A percentile compares a stretch with the other conserved stretches of the same genome.
Evolutionary conservation across 2,113 vertebrate genomes (phyloP).

Genomic region (Tragelaphus strepsiceros): DNA sequence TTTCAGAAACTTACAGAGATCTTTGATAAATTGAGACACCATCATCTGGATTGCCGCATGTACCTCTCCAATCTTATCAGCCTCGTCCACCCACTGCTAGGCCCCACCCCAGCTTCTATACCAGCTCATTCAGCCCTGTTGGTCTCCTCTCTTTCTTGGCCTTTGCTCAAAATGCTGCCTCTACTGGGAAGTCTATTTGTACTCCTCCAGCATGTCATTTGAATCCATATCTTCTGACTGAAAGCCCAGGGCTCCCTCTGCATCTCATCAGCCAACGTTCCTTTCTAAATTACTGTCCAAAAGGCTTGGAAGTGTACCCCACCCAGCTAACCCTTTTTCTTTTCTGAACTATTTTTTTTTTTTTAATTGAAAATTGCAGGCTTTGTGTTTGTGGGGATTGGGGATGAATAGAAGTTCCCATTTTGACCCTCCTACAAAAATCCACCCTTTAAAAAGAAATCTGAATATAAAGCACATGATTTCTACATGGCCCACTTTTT

Average conservation of each 20-base stretch:
- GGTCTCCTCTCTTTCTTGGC: neutral
- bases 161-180: neutral
- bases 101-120: neutral
- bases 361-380: neutral
- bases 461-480: neutral
- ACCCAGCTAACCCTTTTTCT: neutral
- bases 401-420: neutral
- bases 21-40: neutral
- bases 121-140: neutral
- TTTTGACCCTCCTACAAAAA: neutral
- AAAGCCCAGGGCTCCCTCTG: neutral
- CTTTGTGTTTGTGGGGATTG: neutral
- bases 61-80: neutral
- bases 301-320: neutral
- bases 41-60: too few relatives aligned
- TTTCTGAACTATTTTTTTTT: neutral
- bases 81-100: rapidly evolving
- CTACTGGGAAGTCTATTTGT: neutral
- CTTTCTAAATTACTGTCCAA: neutral
- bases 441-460: neutral
- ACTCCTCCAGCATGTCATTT: neutral
- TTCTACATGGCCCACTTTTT: neutral
- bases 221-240: neutral
- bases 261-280: neutral
- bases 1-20: neutral